Conservation (phyloP, 2,113 vertebrate genomes). For the Tretioscincus oriximinensis region DNA sequence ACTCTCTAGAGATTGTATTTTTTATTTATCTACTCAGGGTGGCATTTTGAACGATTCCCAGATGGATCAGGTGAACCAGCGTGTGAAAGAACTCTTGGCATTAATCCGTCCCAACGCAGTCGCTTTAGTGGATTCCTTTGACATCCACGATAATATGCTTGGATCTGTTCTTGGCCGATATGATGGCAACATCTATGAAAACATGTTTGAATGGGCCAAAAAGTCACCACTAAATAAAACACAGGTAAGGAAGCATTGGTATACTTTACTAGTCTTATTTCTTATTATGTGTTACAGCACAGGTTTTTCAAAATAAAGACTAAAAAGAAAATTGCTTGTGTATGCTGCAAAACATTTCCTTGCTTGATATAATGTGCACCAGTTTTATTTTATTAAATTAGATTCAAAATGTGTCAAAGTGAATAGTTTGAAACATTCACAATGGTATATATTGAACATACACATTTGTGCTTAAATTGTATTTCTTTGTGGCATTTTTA, state of each 20-base stretch:
- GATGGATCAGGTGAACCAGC: conserved; percentile 77
- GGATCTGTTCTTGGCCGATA: conserved; percentile 91
- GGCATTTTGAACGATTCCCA: conserved; percentile 82
- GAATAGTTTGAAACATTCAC: background rate
- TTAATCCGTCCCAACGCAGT: conserved; percentile 85
- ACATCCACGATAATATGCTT: conserved; percentile 81
- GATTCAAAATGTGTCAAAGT: background rate
- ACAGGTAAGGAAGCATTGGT: conserved; percentile 74
- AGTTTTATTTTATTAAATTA: background rate
- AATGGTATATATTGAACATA: background rate
- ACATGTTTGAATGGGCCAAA: conserved; percentile 95
- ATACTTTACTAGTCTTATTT: fast-evolving
- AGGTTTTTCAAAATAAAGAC: background rate
- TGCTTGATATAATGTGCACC: background rate
- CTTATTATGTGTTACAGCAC: background rate
- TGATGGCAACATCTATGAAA: conserved; percentile 95
- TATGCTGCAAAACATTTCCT: background rate
- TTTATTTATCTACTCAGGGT: conserved; percentile 68
- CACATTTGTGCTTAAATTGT: background rate
- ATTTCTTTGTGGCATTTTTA: no score
- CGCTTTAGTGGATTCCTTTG: conserved; percentile 90
- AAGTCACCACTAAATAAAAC: conserved; percentile 89
- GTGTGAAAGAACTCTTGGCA: conserved; percentile 84
- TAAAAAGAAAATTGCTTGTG: background rate
- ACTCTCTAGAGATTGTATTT: no score